Base-by-base conservation (phyloP, 2,888 invertebrate species). In the Zele albiditarsus region DNA sequence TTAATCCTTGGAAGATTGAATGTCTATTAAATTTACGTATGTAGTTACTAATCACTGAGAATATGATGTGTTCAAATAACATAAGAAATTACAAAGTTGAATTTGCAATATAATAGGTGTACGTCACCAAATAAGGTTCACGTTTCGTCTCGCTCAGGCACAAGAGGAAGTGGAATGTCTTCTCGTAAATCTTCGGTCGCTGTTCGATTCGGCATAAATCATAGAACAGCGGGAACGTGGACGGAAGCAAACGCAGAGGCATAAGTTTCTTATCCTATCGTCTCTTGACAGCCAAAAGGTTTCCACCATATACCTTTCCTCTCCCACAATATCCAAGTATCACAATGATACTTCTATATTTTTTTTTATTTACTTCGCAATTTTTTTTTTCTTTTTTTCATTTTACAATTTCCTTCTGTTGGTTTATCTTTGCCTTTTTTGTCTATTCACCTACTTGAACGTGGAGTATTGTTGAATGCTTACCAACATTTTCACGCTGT, bases 171-270 rank as follows among this genome's bases (percentile, higher is more conserved):
- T 31, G 69, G 14, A 63, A 60, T 72, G 69, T 78, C 77, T 80
- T 77, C 80, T 82, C 83, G 80, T 83, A 82, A 81, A 82, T 83
- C 82, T 78, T 73, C 69, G 80, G 75, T 63, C 73, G 53, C 82
- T 80, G 81, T 80, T 80, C 80, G 80, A 82, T 82, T 82, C 81
- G 79, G 77, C 77, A 82, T 82, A 83, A 84, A 83, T 83, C 83
- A 84, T 84, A 77, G 74, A 72, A 78, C 75, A 74, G 42, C 60
- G 53, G 53, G 62, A 27, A 74, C 68, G 70, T 73, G 66, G 58
- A 65, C 66, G 38, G 68, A 31, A 53, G 67, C 27, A 25, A 42
- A 65, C 28, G 49, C 14, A 60, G 74, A 33, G 62, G 60, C 31
- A 72, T 14, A 62, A 16, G 14, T 33, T 27, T n/a, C 31, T 63